Evolutionary conservation across 1,140 invertebrate species (phyloP), one percentile per base, ranked within the genome.

Genomic region (Phocides pigmalion): DNA sequence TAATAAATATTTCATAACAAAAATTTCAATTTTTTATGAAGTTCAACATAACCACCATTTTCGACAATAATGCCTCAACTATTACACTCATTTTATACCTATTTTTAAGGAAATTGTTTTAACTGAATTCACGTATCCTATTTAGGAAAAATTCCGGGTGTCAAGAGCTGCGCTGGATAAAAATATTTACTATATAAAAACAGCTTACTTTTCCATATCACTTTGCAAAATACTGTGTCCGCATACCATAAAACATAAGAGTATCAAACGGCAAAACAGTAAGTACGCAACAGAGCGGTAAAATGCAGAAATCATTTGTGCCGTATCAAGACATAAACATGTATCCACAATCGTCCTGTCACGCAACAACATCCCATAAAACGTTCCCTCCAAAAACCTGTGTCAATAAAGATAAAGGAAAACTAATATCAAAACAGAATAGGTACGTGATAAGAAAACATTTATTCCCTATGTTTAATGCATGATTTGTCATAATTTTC

Each of bases 371-470:
- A 81, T 68, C 67, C 70, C 74, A 84, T 84, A 87, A 86, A 90
- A 78, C 76, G 72, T 77, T 81, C 82, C 79, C 81, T 78, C 74
- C 76, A 67, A 70, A 83, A 89, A 89, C 85, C 86, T 90, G 86
- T 86, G 88, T 88, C 88, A 89, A 90, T 89, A 90, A 89, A 90
- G 87, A 90, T 90, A 90, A 90, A 87, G 85, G 76, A 82, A 89
- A 90, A 90, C 84, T 89, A 90, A 90, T 90, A 90, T 87, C 82
- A 80, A 83, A 89, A 88, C 88, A 88, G 80, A 86, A 87, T 88
- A 90, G 88, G 83, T 84, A 89, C 88, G 88, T 90, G 88, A 90
- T 90, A 90, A 89, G 88, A 90, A 90, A 90, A 90, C 88, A 90
- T 90, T 90, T 89, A 90, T 90, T 90, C 87, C 81, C 87, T 79